Evolutionary conservation across 2,888 invertebrate species (phyloP).

Genomic region (Leptarthrus brevirostris): DNA sequence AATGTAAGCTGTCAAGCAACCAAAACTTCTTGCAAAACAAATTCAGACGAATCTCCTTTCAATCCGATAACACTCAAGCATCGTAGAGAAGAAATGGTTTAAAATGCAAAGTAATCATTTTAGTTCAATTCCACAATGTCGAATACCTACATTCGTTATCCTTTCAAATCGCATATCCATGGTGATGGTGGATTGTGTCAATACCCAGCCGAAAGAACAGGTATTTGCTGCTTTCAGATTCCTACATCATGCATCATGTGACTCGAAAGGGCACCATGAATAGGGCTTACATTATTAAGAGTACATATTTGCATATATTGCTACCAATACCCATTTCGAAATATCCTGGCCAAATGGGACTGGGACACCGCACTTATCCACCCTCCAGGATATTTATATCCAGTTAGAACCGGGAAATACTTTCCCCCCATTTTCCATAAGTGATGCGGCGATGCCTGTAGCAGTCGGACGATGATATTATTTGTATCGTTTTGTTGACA

Average conservation of each 20-base stretch:
- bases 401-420: background rate
- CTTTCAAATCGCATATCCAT: background rate
- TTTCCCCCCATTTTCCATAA: constrained; percentile 4
- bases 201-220: background rate
- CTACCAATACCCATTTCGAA: background rate
- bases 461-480: constrained; percentile 21
- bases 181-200: background rate
- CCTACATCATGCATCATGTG: constrained; percentile 28
- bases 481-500: constrained; percentile 54
- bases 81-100: background rate
- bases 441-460: background rate
- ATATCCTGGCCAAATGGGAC: background rate
- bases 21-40: background rate
- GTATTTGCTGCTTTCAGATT: background rate
- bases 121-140: background rate
- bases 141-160: background rate
- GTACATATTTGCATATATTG: constrained; percentile 40
- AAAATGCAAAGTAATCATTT: constrained; percentile 9
- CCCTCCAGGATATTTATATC: constrained; percentile 6
- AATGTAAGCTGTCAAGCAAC: background rate
- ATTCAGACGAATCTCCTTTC: background rate
- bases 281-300: constrained; percentile 29
- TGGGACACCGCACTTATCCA: background rate
- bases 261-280: constrained; percentile 8
- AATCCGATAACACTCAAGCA: background rate